A percentile compares a stretch with the other conserved stretches of the same genome.
These are phyloP conservation scores for Neogale vison DNA, from an alignment of 2,113 vertebrate species.

Conservation along the genomic window DNA sequence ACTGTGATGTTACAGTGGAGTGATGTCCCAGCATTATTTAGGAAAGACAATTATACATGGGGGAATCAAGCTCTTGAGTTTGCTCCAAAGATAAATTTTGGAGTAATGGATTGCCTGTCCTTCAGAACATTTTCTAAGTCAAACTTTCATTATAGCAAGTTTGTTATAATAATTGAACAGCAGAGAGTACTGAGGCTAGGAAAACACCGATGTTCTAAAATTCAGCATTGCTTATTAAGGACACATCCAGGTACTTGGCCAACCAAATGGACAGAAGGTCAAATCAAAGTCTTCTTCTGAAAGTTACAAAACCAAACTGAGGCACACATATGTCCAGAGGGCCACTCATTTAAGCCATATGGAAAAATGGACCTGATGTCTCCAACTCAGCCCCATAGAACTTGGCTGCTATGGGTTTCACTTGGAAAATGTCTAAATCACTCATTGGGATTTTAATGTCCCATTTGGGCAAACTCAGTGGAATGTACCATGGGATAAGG, in stretches of 20 bases:
- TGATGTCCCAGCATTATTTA: background rate
- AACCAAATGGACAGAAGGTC: background rate
- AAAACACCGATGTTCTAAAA: background rate
- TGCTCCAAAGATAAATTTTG: background rate
- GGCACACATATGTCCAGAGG: background rate
- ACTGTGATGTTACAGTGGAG: background rate
- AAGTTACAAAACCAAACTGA: background rate
- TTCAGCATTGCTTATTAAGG: background rate
- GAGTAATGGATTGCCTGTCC: background rate
- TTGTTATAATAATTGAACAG: background rate
- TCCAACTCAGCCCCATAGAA: background rate
- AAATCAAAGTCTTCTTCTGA: background rate
- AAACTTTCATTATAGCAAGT: background rate
- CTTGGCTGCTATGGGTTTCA: background rate
- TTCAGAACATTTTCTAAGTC: background rate
- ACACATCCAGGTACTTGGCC: background rate
- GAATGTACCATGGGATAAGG: background rate
- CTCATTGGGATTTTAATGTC: background rate
- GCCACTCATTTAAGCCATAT: background rate
- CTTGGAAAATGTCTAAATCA: background rate
- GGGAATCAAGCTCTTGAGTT: background rate
- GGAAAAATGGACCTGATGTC: background rate
- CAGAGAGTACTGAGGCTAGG: background rate
- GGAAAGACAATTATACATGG: background rate
- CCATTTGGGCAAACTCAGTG: background rate